These are phyloP conservation scores for Halcyon smyrnensis DNA, from an alignment of 2,797 vertebrate genomes.

Conservation along the genomic window DNA sequence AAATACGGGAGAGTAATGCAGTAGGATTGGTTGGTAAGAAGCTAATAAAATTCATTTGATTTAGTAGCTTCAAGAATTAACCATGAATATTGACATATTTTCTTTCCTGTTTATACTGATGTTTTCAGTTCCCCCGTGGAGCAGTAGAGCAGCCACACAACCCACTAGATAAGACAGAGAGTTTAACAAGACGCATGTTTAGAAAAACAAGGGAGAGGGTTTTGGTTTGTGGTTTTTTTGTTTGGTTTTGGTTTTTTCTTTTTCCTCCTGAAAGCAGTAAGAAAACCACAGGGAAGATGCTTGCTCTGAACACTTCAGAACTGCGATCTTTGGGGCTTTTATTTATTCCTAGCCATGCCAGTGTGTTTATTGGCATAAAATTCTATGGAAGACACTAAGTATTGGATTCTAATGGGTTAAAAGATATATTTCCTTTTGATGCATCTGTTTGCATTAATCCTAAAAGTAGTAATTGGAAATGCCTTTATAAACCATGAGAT, in stretches of 20 bases:
- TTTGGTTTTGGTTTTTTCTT: not conserved
- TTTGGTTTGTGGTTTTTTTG: not conserved
- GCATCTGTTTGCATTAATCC: conserved; percentile 17
- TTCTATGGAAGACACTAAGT: not conserved
- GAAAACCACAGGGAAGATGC: not conserved
- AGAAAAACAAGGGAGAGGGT: not conserved
- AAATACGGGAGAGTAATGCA: not conserved
- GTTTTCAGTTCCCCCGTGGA: not conserved
- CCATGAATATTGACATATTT: not conserved
- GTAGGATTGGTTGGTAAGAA: not conserved
- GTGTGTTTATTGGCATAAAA: not conserved
- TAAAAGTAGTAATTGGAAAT: conserved; percentile 19
- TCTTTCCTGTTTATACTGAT: not conserved
- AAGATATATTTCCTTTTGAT: not conserved
- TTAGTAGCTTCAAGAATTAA: conserved; percentile 26
- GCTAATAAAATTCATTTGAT: conserved; percentile 28
- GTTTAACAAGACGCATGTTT: not conserved
- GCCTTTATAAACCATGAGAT: conserved; percentile 12
- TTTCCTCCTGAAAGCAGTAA: not conserved
- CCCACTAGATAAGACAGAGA: not conserved
- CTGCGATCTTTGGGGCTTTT: not conserved
- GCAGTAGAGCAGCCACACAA: not conserved
- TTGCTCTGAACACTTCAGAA: not conserved
- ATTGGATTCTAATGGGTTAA: not conserved
- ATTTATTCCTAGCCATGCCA: not conserved